These are phyloP conservation scores for Gryllus longicercus DNA, from an alignment of 2,888 invertebrate genomes.

Conservation along the genomic window DNA sequence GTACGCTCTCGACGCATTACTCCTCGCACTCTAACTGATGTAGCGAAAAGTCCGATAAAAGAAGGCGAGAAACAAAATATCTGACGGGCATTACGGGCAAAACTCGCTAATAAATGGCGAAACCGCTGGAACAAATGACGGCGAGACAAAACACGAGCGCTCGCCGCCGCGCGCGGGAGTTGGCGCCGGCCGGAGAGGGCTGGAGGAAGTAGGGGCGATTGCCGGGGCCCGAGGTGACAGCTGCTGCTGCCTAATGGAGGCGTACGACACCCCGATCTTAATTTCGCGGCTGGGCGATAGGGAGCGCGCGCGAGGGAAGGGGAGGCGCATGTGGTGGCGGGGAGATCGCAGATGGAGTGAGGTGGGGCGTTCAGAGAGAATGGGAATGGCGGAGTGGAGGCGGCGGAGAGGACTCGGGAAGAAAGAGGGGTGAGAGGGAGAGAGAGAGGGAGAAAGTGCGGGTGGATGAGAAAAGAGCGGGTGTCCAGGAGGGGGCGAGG, in stretches of 20 bases:
- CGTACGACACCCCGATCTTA: conserved; percentile 7
- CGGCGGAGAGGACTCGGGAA: too few species aligned
- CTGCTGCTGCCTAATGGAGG: neutral
- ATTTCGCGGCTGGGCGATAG: conserved; percentile 1
- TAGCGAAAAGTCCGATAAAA: neutral
- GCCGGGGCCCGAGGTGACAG: neutral
- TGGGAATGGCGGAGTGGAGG: too few species aligned
- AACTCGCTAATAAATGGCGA: neutral
- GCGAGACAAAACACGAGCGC: too few species aligned
- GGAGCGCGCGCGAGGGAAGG: neutral
- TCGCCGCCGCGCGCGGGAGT: neutral
- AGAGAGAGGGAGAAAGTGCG: too few species aligned
- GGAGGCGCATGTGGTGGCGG: neutral
- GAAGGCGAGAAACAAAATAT: conserved; percentile 1
- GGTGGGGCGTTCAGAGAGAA: too few species aligned
- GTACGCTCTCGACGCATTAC: neutral
- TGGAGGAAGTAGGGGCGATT: neutral
- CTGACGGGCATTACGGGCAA: neutral
- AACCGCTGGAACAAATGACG: neutral
- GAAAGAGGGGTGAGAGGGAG: too few species aligned
- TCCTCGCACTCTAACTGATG: neutral
- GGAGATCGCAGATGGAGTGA: neutral
- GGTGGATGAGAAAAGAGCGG: too few species aligned
- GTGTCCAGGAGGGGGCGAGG: too few species aligned
- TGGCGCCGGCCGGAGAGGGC: neutral